Conservation (phyloP, 1,140 invertebrate genomes). For the Bombus terrestris region DNA sequence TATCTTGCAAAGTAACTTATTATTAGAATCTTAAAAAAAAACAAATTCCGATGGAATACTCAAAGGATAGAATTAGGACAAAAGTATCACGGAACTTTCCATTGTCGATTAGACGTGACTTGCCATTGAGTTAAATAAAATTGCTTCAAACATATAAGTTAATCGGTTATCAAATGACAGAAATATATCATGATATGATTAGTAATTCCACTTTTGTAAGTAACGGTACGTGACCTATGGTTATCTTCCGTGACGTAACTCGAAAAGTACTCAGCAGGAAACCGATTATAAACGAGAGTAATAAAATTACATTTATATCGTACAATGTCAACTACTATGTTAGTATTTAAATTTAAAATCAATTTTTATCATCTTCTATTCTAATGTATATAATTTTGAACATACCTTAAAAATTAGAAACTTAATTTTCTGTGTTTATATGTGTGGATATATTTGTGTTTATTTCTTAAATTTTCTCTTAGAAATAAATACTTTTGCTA, state of each 20-base stretch:
- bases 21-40: too few relatives aligned
- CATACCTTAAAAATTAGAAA: too few relatives aligned
- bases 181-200: conserved; percentile 24
- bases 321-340: neutral
- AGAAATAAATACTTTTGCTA: too few relatives aligned
- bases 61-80: neutral
- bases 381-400: too few relatives aligned
- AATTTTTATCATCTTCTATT: neutral
- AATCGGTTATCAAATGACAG: conserved; percentile 16
- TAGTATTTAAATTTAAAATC: neutral
- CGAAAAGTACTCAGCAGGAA: neutral
- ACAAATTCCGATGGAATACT: neutral
- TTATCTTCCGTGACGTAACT: conserved; percentile 34
- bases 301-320: conserved; percentile 5
- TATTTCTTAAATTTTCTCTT: too few relatives aligned
- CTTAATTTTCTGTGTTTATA: too few relatives aligned
- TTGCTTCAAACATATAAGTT: neutral
- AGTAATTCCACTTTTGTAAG: neutral
- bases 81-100: conserved; percentile 12
- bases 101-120: neutral
- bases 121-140: conserved; percentile 1
- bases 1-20: neutral
- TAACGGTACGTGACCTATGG: conserved; percentile 36
- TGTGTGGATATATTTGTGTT: too few relatives aligned
- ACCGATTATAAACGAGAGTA: conserved; percentile 14